Evolutionary conservation across 2,113 vertebrate species (phyloP).

Genomic region (Crocuta crocuta): DNA sequence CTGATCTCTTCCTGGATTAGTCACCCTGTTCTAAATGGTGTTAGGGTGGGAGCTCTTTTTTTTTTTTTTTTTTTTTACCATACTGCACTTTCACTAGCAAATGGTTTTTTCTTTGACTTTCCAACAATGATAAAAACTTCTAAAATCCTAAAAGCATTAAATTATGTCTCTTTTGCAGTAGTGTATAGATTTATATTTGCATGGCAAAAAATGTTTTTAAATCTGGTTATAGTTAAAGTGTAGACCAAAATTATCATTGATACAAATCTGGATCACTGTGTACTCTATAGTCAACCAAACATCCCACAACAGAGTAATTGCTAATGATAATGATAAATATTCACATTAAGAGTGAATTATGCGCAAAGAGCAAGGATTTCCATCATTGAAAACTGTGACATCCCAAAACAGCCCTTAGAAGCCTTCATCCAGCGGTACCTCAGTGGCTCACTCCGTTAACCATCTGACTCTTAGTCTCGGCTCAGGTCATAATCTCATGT

Average conservation of each 20-base stretch:
- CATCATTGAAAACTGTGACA: background rate
- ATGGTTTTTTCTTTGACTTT: background rate
- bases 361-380: background rate
- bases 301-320: background rate
- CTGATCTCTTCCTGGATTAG: background rate
- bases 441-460: too few relatives aligned
- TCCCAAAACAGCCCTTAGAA: background rate
- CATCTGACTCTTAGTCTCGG: too few relatives aligned
- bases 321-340: background rate
- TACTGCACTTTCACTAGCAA: background rate
- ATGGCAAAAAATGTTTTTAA: background rate
- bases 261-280: background rate
- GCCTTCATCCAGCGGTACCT: background rate
- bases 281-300: background rate
- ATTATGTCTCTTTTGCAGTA: background rate
- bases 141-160: background rate
- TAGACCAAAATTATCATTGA: background rate
- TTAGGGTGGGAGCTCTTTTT: background rate
- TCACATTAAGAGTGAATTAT: background rate
- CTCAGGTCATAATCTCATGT: too few relatives aligned
- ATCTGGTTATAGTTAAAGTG: background rate
- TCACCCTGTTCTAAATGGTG: background rate
- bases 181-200: background rate
- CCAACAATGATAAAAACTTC: background rate
- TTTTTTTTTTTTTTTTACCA: background rate